A percentile compares a stretch with the other conserved stretches of the same genome.
phyloP scores from a whole-genome alignment of 1,140 invertebrate species.

The Drosophila auraria region DNA sequence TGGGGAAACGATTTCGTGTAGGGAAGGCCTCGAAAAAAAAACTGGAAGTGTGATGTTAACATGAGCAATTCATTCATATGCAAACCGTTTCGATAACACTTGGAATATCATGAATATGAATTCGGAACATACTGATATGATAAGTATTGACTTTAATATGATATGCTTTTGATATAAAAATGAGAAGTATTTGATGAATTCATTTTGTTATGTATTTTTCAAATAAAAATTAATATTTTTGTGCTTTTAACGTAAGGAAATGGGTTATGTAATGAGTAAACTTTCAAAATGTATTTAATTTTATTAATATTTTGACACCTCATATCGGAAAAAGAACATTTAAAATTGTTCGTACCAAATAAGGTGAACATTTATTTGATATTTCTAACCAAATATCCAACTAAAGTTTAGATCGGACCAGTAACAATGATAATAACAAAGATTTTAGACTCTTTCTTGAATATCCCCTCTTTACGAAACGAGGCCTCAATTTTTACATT shows the following conservation, averaged over 20 bases:
- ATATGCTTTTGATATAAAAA: neutral
- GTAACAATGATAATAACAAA: neutral
- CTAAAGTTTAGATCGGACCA: neutral
- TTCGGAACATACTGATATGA: slow-evolving; percentile 1
- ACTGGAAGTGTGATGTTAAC: slow-evolving; percentile 18
- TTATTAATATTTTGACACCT: neutral
- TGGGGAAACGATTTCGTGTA: neutral
- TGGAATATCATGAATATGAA: slow-evolving; percentile 7
- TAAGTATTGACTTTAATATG: neutral
- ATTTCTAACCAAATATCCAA: neutral
- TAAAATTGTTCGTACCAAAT: neutral
- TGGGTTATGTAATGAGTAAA: neutral
- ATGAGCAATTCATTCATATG: slow-evolving; percentile 8
- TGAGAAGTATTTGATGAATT: neutral
- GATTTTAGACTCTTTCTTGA: neutral
- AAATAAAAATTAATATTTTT: neutral
- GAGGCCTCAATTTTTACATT: too few relatives aligned
- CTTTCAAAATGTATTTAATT: neutral
- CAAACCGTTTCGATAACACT: slow-evolving; percentile 1
- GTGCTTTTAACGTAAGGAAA: neutral
- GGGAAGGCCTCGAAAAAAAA: neutral
- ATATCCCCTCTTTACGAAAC: too few relatives aligned
- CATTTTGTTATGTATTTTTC: neutral
- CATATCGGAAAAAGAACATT: neutral
- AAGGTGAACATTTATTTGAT: neutral